These are phyloP conservation scores for Chionomys nivalis DNA, from an alignment of 2,113 vertebrate species.

Conservation along the genomic window DNA sequence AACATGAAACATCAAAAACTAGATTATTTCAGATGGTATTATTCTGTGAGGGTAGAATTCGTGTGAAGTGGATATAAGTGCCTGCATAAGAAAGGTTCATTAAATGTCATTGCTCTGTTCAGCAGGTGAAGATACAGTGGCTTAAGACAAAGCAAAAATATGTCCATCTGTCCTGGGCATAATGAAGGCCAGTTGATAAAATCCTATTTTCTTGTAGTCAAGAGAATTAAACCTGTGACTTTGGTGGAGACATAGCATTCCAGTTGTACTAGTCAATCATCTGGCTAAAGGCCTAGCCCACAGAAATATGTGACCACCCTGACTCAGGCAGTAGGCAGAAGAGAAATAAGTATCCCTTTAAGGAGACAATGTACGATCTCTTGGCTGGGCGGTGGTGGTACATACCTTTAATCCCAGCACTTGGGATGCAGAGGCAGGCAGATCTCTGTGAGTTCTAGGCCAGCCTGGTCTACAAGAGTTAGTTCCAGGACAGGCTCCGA, in stretches of 20 bases:
- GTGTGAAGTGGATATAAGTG: not conserved
- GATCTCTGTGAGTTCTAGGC: no score
- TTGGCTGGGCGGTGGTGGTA: no score
- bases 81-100: not conserved
- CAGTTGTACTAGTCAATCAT: no score
- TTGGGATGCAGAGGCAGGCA: no score
- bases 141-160: not conserved
- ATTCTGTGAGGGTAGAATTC: not conserved
- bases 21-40: not conserved
- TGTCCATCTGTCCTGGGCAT: not conserved
- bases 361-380: not conserved
- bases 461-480: no score
- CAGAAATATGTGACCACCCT: not conserved
- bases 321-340: not conserved
- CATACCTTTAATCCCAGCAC: no score
- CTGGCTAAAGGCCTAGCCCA: not conserved
- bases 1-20: not conserved
- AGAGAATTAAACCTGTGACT: not conserved
- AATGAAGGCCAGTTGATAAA: not conserved
- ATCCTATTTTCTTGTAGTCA: not conserved
- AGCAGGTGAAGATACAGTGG: not conserved
- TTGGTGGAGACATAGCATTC: not conserved
- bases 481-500: no score
- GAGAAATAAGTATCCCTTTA: not conserved
- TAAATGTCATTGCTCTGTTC: not conserved